A percentile compares a stretch with the other conserved stretches of the same genome.
phyloP scores from a whole-genome alignment of 2,797 vertebrate species.

The Scyliorhinus canicula region DNA sequence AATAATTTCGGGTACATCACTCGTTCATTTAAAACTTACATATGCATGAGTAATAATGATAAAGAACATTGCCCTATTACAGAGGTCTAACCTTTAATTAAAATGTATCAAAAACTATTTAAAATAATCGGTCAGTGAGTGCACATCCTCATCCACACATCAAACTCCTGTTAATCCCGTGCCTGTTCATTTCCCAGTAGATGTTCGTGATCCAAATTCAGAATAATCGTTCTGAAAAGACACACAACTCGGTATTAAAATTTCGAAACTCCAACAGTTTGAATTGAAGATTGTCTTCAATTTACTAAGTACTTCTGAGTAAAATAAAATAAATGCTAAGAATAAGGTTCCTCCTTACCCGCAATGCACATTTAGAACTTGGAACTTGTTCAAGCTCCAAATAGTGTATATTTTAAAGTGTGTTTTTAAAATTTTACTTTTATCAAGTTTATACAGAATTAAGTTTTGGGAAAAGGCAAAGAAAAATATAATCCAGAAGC shows the following conservation, averaged over 20 bases:
- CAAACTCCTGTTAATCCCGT: background rate
- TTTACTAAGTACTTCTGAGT: background rate
- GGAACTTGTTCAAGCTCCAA: background rate
- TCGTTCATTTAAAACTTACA: background rate
- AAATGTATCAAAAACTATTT: no score
- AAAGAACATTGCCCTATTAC: no score
- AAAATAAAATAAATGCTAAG: background rate
- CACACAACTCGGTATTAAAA: background rate
- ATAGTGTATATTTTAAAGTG: background rate
- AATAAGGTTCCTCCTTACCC: no score
- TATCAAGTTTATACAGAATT: background rate
- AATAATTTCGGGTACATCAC: background rate
- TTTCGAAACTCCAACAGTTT: background rate
- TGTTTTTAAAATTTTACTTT: background rate
- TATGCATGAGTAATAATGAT: background rate
- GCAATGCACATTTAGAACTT: background rate
- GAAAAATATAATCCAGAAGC: background rate
- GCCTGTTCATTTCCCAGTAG: background rate
- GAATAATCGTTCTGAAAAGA: background rate
- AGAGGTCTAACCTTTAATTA: no score
- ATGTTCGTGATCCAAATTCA: background rate
- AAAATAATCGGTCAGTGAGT: no score
- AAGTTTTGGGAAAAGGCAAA: background rate
- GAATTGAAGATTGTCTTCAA: background rate
- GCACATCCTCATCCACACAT: background rate